Percentiles rank a stretch among this genome's conserved stretches.
phyloP scores from a whole-genome alignment of 1,140 invertebrate species.

The Lucilia cuprina region DNA sequence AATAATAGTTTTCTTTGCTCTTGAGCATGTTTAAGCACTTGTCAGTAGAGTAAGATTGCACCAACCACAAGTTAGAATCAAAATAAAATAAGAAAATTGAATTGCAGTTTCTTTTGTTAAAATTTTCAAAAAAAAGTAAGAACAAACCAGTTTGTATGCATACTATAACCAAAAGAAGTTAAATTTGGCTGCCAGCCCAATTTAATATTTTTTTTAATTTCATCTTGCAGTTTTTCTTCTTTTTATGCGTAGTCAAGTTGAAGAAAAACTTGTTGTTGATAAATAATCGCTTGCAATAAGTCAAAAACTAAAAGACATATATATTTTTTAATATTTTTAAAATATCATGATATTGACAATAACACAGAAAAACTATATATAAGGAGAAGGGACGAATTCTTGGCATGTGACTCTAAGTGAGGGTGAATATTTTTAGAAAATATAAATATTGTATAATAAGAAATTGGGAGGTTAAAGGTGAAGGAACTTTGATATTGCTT shows the following conservation, averaged over 20 bases:
- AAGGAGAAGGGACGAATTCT: not conserved
- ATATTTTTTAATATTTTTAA: slow-evolving; percentile 8
- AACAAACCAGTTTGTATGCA: not conserved
- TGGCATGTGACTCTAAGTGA: not conserved
- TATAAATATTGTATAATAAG: not conserved
- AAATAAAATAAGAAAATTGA: not conserved
- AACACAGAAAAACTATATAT: not conserved
- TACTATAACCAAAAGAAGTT: not conserved
- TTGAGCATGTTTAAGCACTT: slow-evolving; percentile 11
- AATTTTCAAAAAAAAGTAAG: not conserved
- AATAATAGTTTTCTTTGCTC: not conserved
- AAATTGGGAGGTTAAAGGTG: not conserved
- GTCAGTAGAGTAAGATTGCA: not conserved
- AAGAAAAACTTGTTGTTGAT: not conserved
- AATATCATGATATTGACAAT: slow-evolving; percentile 15
- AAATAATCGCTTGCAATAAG: slow-evolving; percentile 1
- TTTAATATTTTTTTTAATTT: not conserved
- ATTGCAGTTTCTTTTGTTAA: not conserved
- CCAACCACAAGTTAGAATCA: not conserved
- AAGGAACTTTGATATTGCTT: not conserved
- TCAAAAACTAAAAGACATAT: slow-evolving; percentile 13
- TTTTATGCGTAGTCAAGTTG: not conserved
- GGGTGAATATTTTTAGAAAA: not conserved
- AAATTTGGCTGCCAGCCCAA: slow-evolving; percentile 16
- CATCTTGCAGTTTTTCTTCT: not conserved